Evolutionary conservation across 2,797 vertebrate species (phyloP), one percentile per base, ranked within the genome.

Genomic region (Selene dorsalis): DNA sequence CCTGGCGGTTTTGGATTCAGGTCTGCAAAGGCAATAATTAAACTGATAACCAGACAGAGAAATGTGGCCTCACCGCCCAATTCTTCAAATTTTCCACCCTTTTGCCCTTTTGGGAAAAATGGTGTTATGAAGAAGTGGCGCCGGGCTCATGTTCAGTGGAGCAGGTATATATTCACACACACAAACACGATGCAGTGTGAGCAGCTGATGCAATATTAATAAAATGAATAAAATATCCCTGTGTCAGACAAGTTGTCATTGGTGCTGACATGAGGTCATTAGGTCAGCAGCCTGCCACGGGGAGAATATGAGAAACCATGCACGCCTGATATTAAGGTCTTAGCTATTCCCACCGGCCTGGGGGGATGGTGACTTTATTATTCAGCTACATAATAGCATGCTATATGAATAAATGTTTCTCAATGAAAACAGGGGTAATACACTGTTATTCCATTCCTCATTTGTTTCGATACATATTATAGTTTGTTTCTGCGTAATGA

Each of bases 161-260:
- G 75, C 63, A 70, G 35, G 43, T 76, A 64, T 60, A 67, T 64
- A 68, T 63, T 68, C 47, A 41, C 58, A 50, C 16, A 81, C 66
- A 48, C 61, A 83, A 65, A 72, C 69, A 77, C 39, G 32, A 69
- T 62, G 39, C 64, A 65, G 65, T 55, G 73, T 52, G 45, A 81
- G 63, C 45, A 61, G 75, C 63, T 84, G 65, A 87, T 90, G 83
- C 73, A 88, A 83, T 85, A 83, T 89, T 90, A 90, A 91, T 88
- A 88, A 58, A 84, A 85, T 89, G 79, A 90, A 91, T 89, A 88
- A 87, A 91, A 87, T 87, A 90, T 87, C 72, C 48, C 39, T 0
- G 35, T 61, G 75, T 93, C 81, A 76, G 84, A 85, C 77, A 78
- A 67, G 84, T 85, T 88, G 82, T 89, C 86, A 86, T 83, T 86